Percentiles rank a stretch among this genome's conserved stretches.
phyloP scores from a whole-genome alignment of 2,113 vertebrate genomes.

The Marmota flaviventris region DNA sequence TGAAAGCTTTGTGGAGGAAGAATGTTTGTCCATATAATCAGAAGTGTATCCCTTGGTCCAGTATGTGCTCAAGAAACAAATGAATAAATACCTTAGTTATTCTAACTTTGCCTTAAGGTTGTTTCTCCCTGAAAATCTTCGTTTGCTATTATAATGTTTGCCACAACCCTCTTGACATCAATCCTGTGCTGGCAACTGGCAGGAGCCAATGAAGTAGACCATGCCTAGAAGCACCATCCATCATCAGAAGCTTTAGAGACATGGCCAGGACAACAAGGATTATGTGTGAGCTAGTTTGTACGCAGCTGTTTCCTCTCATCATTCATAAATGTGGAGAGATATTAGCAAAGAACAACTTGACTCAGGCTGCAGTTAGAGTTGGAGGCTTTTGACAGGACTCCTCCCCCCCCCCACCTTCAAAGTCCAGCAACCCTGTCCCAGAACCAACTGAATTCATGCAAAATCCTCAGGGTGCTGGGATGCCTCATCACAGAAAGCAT shows the following conservation, averaged over 20 bases:
- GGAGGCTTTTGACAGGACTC: neutral
- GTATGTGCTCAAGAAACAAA: neutral
- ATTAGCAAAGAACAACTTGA: constrained; percentile 25
- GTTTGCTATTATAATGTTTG: neutral
- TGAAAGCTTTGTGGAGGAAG: neutral
- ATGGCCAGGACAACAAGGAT: neutral
- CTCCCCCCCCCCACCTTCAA: neutral
- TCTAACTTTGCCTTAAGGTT: neutral
- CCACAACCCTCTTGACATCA: neutral
- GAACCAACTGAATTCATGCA: constrained; percentile 50
- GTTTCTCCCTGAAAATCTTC: neutral
- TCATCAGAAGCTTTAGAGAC: neutral
- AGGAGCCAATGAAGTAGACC: neutral
- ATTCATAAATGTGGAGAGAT: constrained; percentile 11
- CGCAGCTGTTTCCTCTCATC: neutral
- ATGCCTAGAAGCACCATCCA: neutral
- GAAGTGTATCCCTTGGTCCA: neutral
- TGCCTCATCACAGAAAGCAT: constrained; percentile 14
- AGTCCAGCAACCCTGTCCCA: neutral
- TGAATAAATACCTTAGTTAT: neutral
- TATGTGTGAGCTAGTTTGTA: neutral
- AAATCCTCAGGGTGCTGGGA: constrained; percentile 37
- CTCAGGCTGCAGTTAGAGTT: neutral
- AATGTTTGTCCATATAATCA: neutral
- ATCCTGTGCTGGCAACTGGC: neutral